phyloP scores from a whole-genome alignment of 2,113 vertebrate genomes.

The Myotis davidii region DNA sequence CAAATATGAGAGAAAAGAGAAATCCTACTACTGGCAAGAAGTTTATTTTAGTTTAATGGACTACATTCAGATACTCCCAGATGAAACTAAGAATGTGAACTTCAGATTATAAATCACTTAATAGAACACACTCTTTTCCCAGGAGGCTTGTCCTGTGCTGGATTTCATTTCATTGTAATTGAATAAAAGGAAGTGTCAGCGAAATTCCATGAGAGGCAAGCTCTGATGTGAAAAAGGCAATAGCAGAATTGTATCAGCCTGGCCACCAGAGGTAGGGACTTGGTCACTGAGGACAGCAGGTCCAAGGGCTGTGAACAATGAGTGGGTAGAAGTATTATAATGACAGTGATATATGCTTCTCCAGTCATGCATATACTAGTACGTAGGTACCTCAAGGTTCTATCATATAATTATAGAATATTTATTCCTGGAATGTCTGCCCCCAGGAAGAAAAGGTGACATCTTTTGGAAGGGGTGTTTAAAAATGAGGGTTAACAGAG shows the following conservation, averaged over 20 bases:
- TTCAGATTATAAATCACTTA: conserved; percentile 42
- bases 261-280: not conserved
- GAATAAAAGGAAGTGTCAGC: not conserved
- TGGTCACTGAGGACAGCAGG: not conserved
- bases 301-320: not conserved
- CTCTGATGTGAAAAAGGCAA: not conserved
- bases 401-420: conserved; percentile 28
- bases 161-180: conserved; percentile 18
- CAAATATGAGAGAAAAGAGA: not conserved
- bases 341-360: not conserved
- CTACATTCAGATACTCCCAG: conserved; percentile 27
- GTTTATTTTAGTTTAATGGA: conserved; percentile 18
- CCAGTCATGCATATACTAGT: not conserved
- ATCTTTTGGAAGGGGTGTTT: conserved; percentile 51
- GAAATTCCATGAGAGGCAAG: conserved; percentile 16
- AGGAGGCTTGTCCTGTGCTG: not conserved
- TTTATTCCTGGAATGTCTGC: conserved; percentile 58
- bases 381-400: conserved; percentile 2
- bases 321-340: not conserved
- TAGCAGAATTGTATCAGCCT: not conserved
- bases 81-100: conserved; percentile 12
- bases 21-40: not conserved
- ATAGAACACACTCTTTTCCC: not conserved
- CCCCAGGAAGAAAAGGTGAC: conserved; percentile 39
- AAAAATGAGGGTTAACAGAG: conserved; percentile 54